Evolutionary conservation across 2,113 vertebrate genomes (phyloP).

Genomic region (Prochilodus magdalenae): DNA sequence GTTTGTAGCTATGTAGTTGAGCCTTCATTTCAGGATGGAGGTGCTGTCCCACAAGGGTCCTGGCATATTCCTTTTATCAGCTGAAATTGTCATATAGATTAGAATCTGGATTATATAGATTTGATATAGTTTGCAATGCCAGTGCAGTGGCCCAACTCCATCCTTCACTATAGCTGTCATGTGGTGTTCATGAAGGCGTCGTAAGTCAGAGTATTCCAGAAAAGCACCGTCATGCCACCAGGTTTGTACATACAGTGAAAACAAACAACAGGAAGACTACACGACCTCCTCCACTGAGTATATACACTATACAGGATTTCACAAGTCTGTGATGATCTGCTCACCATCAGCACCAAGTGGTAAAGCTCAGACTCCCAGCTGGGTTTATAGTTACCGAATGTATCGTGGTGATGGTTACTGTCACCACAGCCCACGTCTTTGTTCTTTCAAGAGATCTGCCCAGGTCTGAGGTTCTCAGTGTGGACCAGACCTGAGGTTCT

Average conservation of each 20-base stretch:
- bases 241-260: neutral
- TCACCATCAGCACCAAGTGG: neutral
- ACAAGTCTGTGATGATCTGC: neutral
- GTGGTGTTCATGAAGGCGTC: neutral
- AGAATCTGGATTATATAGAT: too few relatives aligned
- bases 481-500: too few relatives aligned
- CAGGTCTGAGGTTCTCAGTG: neutral
- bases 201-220: neutral
- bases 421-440: neutral
- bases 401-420: neutral
- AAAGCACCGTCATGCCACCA: constrained; percentile 2
- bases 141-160: neutral
- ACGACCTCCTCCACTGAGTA: neutral
- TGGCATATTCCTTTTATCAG: too few relatives aligned
- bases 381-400: neutral
- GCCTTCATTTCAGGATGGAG: too few relatives aligned
- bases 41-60: too few relatives aligned
- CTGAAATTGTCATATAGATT: neutral
- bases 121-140: neutral
- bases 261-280: neutral
- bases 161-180: neutral
- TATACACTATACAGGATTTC: neutral
- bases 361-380: neutral
- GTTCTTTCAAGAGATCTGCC: neutral
- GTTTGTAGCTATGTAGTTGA: too few relatives aligned